A percentile compares a stretch with the other conserved stretches of the same genome.
Evolutionary conservation across 1,140 invertebrate genomes (phyloP).

Genomic region (Cardiocondyla obscurior): DNA sequence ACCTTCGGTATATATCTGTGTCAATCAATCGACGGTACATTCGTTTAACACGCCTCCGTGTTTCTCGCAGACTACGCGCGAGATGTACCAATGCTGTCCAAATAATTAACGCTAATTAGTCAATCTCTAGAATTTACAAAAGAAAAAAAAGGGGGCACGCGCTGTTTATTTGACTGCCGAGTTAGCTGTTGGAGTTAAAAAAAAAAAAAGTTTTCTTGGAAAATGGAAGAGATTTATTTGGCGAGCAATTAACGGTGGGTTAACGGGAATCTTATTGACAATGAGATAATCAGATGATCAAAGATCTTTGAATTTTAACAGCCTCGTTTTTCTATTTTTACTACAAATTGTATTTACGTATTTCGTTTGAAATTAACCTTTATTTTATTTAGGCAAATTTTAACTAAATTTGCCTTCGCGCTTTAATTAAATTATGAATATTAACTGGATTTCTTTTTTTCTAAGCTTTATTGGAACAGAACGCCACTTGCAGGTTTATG

Average conservation of each 20-base stretch:
- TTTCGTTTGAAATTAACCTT: not conserved
- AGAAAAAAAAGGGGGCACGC: not conserved
- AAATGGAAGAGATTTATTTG: not conserved
- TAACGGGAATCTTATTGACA: not conserved
- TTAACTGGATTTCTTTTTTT: not conserved
- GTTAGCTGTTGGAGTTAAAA: not conserved
- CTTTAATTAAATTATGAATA: not conserved
- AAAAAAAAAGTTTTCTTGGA: not conserved
- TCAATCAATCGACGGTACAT: conserved; percentile 25
- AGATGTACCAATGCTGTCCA: not conserved
- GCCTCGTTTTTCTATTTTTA: not conserved
- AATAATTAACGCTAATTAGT: conserved; percentile 20
- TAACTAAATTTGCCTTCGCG: not conserved
- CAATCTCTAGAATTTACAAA: not conserved
- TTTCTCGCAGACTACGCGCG: not conserved
- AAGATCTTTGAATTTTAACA: not conserved
- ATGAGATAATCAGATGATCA: not conserved
- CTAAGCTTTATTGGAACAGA: not conserved
- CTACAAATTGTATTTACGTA: not conserved
- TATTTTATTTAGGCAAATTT: not conserved
- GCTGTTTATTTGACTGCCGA: no score
- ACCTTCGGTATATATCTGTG: conserved; percentile 25
- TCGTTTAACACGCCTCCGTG: not conserved
- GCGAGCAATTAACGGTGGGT: not conserved
- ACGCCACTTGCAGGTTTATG: no score